These are phyloP conservation scores for Eulemur coronatus DNA, from an alignment of 2,797 vertebrate species.

Conservation along the genomic window DNA sequence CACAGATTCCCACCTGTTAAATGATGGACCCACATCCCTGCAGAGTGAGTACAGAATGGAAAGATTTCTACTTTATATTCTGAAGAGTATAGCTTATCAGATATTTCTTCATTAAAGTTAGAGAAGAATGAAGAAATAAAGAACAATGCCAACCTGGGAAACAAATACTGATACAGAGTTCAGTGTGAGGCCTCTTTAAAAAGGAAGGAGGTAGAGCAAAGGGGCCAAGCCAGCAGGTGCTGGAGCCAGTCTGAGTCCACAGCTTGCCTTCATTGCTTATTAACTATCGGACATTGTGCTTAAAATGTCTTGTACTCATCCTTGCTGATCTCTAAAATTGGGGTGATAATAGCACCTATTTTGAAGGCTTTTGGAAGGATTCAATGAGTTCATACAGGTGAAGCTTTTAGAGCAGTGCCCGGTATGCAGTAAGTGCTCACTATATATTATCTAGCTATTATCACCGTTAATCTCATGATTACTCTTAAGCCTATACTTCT, in stretches of 20 bases:
- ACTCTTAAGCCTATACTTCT: background rate
- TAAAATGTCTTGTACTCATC: background rate
- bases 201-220: background rate
- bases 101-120: background rate
- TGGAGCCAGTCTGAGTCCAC: background rate
- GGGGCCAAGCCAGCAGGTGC: rapidly evolving
- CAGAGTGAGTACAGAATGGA: background rate
- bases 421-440: background rate
- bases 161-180: background rate
- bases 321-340: background rate
- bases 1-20: background rate
- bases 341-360: background rate
- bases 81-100: background rate
- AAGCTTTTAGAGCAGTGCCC: background rate
- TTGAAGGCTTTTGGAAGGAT: background rate
- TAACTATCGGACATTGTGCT: background rate
- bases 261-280: background rate
- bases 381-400: background rate
- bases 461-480: background rate
- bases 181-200: background rate
- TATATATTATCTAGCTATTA: background rate
- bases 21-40: background rate
- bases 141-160: background rate
- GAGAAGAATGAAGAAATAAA: background rate
- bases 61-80: background rate